Percentiles rank a stretch among this genome's conserved stretches.
phyloP scores from a whole-genome alignment of 2,113 vertebrate genomes.

The Hippopotamus amphibius region DNA sequence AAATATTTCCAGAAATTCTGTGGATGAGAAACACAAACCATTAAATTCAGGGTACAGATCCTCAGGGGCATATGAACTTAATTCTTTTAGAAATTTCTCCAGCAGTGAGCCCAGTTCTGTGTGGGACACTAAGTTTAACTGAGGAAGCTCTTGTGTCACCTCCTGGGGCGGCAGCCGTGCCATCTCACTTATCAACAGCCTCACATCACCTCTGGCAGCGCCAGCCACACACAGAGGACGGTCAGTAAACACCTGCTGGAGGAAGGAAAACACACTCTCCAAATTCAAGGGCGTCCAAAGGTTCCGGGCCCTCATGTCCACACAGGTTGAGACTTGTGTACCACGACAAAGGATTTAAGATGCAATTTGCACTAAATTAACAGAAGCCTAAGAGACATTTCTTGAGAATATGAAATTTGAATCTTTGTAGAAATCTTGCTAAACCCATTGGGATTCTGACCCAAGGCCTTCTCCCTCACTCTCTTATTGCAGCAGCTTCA shows the following conservation, averaged over 20 bases:
- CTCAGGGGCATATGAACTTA: background rate
- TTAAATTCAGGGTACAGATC: background rate
- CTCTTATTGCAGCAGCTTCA: background rate
- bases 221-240: too few relatives aligned
- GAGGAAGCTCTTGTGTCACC: background rate
- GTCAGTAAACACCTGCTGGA: rapidly evolving
- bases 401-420: background rate
- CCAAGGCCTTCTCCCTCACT: too few relatives aligned
- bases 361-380: background rate
- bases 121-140: background rate
- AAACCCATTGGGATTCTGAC: background rate
- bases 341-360: background rate
- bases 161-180: rapidly evolving
- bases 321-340: background rate
- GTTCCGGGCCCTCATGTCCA: background rate
- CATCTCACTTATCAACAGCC: background rate
- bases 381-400: background rate
- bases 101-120: background rate
- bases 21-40: background rate
- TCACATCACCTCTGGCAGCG: rapidly evolving
- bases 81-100: background rate
- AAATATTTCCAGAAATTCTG: conserved; percentile 97
- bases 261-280: background rate
- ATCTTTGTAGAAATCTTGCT: background rate
- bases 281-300: too few relatives aligned